Percentiles rank a stretch among this genome's conserved stretches.
These are phyloP conservation scores for Strigamia transsilvanica DNA, from an alignment of 2,888 invertebrate genomes.

Conservation along the genomic window DNA sequence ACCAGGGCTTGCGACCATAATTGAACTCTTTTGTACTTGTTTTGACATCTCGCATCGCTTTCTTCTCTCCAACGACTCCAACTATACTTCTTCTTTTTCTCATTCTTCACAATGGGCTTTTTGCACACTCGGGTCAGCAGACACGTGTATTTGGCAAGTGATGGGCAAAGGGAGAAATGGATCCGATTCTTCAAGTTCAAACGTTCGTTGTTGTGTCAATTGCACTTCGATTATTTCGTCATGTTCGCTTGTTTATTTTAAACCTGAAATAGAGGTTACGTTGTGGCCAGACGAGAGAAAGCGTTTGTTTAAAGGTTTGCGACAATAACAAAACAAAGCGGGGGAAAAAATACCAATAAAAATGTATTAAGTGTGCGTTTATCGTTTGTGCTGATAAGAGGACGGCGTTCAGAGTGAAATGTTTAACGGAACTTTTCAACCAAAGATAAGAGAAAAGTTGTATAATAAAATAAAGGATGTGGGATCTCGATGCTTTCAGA, in stretches of 20 bases:
- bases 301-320: neutral
- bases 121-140: slow-evolving; percentile 33
- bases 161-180: slow-evolving; percentile 14
- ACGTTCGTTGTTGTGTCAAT: slow-evolving; percentile 33
- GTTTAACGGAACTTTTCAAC: slow-evolving; percentile 30
- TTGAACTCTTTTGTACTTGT: slow-evolving; percentile 44
- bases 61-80: neutral
- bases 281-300: neutral
- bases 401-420: neutral
- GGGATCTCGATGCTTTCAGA: slow-evolving; percentile 13
- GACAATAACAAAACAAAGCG: neutral
- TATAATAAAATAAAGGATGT: slow-evolving; percentile 44
- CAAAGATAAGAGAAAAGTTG: slow-evolving; percentile 37
- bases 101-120: slow-evolving; percentile 33
- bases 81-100: neutral
- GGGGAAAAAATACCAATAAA: neutral
- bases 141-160: slow-evolving; percentile 35
- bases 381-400: slow-evolving; percentile 4
- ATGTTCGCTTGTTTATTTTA: neutral
- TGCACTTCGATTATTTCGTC: slow-evolving; percentile 38
- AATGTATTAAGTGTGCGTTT: neutral
- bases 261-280: neutral
- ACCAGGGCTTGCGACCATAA: slow-evolving; percentile 18
- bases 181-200: slow-evolving; percentile 27
- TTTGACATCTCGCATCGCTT: slow-evolving; percentile 45